Base-by-base conservation (phyloP, 2,113 vertebrate genomes). In the Otis tarda region DNA sequence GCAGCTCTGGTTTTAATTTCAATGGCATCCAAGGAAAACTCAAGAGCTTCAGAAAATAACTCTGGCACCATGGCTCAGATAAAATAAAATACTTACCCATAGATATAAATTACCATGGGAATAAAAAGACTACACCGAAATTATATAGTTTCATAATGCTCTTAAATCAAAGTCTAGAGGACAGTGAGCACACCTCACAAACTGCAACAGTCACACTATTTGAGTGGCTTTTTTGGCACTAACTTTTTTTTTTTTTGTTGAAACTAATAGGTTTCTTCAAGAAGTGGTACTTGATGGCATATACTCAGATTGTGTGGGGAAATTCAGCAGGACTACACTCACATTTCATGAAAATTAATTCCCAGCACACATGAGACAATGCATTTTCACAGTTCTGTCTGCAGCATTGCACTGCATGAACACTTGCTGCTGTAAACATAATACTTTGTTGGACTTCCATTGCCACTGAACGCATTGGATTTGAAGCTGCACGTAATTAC, bases 41-140 rank as follows among this genome's bases (percentile, higher is more conserved):
- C 96, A 94, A 98, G 97, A 91, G 93, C 94, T 95, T 97, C 13
- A 49, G 96, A 97, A 98, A 98, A 98, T 97, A 96, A 97, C 96
- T 96, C 95, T 76, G 97, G 97, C 95, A 95, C 95, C 76, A 81
- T 52, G 96, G 83, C 96, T 97, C 94, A 97, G 98, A 97, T 98
- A 95, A 98, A 98, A 98, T 97, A 97, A 98, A 98, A 97, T 95
- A 95, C 97, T 98, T 97, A 97, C 96, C 95, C 97, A 97, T 85
- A 96, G 97, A 95, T 96, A 97, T 95, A 98, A 98, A 98, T 98
- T 98, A 95, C 94, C 83, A 96, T 61, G 89, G 96, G 97, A 97
- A 97, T 98, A 97, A 97, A 98, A 96, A 97, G 96, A 87, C 89
- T 91, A 92, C 91, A 78, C 95, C 96, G 97, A 97, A 97, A 97